A percentile compares a stretch with the other conserved stretches of the same genome.
Conservation (phyloP, 35 echinoderm and acorn worm genomes). For the Patiria miniata region DNA sequence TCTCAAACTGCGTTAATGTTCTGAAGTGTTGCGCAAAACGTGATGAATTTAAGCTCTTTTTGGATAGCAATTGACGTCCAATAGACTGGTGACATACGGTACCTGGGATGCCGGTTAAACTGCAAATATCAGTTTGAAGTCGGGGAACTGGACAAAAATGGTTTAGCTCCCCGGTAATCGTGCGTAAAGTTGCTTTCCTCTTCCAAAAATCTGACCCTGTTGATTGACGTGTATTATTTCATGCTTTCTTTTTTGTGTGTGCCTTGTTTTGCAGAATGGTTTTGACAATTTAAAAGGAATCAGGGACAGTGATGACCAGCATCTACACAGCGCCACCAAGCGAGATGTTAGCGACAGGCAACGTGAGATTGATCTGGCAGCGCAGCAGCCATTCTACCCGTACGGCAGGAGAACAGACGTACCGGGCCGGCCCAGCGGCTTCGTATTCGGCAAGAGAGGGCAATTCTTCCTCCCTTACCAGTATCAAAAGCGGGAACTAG, state of each 20-base stretch:
- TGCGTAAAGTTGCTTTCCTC: too few species aligned
- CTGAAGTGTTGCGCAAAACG: too few species aligned
- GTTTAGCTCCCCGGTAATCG: too few species aligned
- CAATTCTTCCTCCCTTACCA: neutral
- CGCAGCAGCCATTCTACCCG: neutral
- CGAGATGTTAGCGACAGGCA: neutral
- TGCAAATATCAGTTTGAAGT: too few species aligned
- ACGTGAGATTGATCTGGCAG: neutral
- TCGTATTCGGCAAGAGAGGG: slow-evolving; percentile 15
- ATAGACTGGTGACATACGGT: too few species aligned
- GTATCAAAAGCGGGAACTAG: neutral
- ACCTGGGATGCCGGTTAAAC: too few species aligned
- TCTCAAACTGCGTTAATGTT: too few species aligned
- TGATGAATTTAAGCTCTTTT: too few species aligned
- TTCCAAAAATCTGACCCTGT: too few species aligned
- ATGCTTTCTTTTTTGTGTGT: neutral
- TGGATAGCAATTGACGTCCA: too few species aligned
- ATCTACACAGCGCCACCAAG: slow-evolving; percentile 24
- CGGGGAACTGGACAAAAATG: too few species aligned
- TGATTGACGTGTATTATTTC: too few species aligned
- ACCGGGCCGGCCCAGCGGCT: neutral
- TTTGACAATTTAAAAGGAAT: neutral
- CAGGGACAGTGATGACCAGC: neutral
- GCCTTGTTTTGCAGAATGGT: neutral
- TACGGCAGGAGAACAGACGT: slow-evolving; percentile 17